These are phyloP conservation scores for Halcyon senegalensis DNA, from an alignment of 2,113 vertebrate species.

Conservation along the genomic window DNA sequence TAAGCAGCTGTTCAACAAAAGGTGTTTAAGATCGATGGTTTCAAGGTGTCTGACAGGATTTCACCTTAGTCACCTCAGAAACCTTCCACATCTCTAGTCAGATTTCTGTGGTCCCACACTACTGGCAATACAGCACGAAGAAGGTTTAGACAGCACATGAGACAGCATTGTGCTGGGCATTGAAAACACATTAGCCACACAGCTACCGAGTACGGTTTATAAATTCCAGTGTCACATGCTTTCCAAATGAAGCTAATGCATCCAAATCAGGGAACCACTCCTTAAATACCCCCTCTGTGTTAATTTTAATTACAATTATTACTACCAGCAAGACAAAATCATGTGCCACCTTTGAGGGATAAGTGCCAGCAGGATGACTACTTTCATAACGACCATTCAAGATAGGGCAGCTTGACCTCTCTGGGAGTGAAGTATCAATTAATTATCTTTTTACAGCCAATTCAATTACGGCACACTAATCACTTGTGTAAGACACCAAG, in stretches of 20 bases:
- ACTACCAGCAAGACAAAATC: constrained; percentile 76
- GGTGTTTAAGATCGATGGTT: background rate
- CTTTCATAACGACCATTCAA: constrained; percentile 43
- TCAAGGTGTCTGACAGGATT: background rate
- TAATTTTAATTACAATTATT: constrained; percentile 68
- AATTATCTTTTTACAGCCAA: constrained; percentile 81
- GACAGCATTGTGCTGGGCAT: background rate
- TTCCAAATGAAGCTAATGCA: background rate
- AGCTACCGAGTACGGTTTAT: background rate
- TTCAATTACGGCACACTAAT: constrained; percentile 79
- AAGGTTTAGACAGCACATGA: background rate
- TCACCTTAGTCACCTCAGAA: background rate
- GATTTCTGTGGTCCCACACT: background rate
- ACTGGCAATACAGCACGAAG: background rate
- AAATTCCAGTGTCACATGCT: background rate
- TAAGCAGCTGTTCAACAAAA: background rate
- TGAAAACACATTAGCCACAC: background rate
- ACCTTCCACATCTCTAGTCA: background rate
- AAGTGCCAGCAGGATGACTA: constrained; percentile 41
- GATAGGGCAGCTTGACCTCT: constrained; percentile 81
- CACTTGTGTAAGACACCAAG: constrained; percentile 75
- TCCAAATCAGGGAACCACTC: background rate
- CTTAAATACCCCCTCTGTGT: constrained; percentile 23
- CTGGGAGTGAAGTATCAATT: constrained; percentile 75
- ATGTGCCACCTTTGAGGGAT: constrained; percentile 45